phyloP scores from a whole-genome alignment of 2,888 invertebrate species.

The Ctenicera cuprea region DNA sequence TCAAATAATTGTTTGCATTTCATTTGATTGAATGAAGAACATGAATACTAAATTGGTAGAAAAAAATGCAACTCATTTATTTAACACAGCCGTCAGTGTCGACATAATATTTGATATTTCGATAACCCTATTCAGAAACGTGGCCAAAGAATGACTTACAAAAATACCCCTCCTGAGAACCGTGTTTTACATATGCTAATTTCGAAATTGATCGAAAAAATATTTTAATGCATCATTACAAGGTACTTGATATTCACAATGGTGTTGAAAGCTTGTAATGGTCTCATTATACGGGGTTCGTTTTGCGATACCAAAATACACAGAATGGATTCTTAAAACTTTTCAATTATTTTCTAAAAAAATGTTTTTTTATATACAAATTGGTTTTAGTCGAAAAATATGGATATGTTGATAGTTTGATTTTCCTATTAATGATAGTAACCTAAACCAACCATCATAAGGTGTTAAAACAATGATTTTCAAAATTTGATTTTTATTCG shows the following conservation, averaged over 20 bases:
- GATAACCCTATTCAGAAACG: conserved; percentile 41
- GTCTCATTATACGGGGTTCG: conserved; percentile 48
- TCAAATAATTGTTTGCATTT: conserved; percentile 16
- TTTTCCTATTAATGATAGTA: too few species aligned
- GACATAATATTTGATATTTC: conserved; percentile 48
- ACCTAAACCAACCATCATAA: too few species aligned
- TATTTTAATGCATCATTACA: conserved; percentile 55
- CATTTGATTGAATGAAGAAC: background rate
- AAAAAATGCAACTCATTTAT: conserved; percentile 47
- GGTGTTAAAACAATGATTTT: too few species aligned
- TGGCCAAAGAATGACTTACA: conserved; percentile 49
- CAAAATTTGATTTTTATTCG: too few species aligned
- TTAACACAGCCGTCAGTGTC: conserved; percentile 44
- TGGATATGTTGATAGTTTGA: too few species aligned
- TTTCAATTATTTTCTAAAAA: conserved; percentile 12
- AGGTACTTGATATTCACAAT: conserved; percentile 55
- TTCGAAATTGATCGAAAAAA: conserved; percentile 52
- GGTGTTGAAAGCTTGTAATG: conserved; percentile 56
- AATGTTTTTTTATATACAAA: too few species aligned
- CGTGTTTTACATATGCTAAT: conserved; percentile 55
- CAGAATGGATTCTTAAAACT: conserved; percentile 26
- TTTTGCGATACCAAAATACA: conserved; percentile 18
- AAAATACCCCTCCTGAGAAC: conserved; percentile 43
- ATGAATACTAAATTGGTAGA: conserved; percentile 28
- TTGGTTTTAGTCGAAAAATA: too few species aligned